phyloP scores from a whole-genome alignment of 2,113 vertebrate species.

The Cheilinus undulatus region DNA sequence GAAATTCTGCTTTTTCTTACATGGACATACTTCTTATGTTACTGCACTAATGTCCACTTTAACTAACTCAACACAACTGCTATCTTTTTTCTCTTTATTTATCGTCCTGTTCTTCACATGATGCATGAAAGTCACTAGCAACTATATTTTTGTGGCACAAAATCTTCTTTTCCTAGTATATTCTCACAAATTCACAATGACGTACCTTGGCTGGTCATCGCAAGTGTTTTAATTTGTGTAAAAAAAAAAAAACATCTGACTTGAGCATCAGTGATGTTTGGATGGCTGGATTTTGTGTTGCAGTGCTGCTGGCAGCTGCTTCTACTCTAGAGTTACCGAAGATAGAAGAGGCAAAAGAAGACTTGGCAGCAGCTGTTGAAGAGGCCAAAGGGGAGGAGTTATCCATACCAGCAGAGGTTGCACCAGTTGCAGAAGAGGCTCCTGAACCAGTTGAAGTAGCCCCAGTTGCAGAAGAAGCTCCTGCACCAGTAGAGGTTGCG shows the following conservation, averaged over 20 bases:
- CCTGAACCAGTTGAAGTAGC: not conserved
- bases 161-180: not conserved
- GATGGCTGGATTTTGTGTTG: constrained; percentile 80
- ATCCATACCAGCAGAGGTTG: constrained; percentile 5
- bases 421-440: not conserved
- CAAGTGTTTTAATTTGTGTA: constrained; percentile 7
- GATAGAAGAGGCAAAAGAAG: constrained; percentile 30
- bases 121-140: constrained; percentile 12
- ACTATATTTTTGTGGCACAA: not conserved
- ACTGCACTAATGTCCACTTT: not conserved
- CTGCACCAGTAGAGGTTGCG: not conserved
- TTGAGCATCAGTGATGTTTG: constrained; percentile 62
- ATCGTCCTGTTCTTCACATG: not conserved
- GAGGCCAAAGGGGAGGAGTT: too few relatives aligned
- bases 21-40: not conserved
- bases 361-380: constrained; percentile 1
- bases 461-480: not conserved
- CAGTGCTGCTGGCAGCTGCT: constrained; percentile 74
- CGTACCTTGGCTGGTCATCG: not conserved
- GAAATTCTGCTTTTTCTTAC: not conserved
- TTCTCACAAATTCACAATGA: not conserved
- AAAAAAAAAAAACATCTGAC: too few relatives aligned
- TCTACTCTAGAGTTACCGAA: constrained; percentile 48
- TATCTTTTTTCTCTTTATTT: not conserved
- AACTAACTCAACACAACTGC: not conserved